phyloP scores from a whole-genome alignment of 2,888 invertebrate species.

The Neuroscelio doddi region DNA sequence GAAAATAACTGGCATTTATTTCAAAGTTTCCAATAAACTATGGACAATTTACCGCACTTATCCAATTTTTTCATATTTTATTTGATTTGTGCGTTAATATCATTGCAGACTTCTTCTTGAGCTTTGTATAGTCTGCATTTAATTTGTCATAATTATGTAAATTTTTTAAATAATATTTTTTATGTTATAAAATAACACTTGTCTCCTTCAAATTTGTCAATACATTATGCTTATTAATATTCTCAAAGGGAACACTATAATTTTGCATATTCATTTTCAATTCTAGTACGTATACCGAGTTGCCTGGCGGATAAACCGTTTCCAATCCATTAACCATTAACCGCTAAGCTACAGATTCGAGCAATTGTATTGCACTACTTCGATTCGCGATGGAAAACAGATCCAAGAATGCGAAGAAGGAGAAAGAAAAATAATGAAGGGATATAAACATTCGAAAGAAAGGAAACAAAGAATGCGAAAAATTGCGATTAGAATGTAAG shows the following conservation, averaged over 20 bases:
- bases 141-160: too few species aligned
- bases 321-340: conserved; percentile 68
- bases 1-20: too few species aligned
- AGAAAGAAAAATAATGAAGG: conserved; percentile 48
- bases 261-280: conserved; percentile 33
- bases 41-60: too few species aligned
- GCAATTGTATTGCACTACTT: conserved; percentile 53
- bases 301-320: conserved; percentile 61
- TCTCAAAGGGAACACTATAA: neutral
- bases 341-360: conserved; percentile 61
- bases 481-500: conserved; percentile 24
- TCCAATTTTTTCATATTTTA: too few species aligned
- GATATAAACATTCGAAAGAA: conserved; percentile 45
- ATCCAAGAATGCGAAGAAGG: conserved; percentile 1
- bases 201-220: conserved; percentile 18
- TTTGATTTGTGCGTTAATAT: too few species aligned
- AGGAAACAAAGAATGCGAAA: conserved; percentile 38
- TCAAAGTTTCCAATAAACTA: too few species aligned
- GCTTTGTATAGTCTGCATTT: too few species aligned
- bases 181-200: too few species aligned
- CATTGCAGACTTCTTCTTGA: too few species aligned
- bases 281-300: conserved; percentile 22
- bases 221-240: conserved; percentile 10
- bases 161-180: too few species aligned
- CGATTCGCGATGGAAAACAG: conserved; percentile 47